These are phyloP conservation scores for Pterocles burchelli DNA, from an alignment of 2,113 vertebrate genomes.

Conservation along the genomic window DNA sequence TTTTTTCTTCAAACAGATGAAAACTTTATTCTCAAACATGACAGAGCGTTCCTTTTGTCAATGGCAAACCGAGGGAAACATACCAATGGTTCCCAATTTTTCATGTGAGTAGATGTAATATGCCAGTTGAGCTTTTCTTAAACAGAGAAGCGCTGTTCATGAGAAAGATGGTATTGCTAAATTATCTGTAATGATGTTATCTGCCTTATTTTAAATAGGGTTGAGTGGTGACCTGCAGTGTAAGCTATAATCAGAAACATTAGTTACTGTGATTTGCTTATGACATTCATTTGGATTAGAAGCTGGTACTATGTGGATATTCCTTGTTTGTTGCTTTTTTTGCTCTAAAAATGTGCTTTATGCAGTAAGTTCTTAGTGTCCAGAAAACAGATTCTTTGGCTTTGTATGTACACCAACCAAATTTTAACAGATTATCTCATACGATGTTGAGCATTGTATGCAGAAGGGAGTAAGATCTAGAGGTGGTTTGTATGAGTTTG, in stretches of 20 bases:
- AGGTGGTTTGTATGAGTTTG: background rate
- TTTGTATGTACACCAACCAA: background rate
- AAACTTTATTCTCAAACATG: slow-evolving; percentile 99
- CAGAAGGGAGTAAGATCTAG: background rate
- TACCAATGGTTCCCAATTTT: slow-evolving; percentile 99
- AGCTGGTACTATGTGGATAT: background rate
- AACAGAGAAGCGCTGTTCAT: slow-evolving; percentile 80
- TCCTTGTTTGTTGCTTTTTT: background rate
- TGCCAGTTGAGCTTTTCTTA: slow-evolving; percentile 57
- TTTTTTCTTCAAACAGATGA: slow-evolving; percentile 91
- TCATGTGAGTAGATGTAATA: slow-evolving; percentile 90
- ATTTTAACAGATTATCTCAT: background rate
- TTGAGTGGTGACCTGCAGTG: background rate
- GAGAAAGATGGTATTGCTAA: slow-evolving; percentile 77
- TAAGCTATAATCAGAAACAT: background rate
- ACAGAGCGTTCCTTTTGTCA: slow-evolving; percentile 97
- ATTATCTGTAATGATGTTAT: background rate
- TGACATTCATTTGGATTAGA: background rate
- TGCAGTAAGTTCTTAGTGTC: background rate
- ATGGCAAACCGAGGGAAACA: slow-evolving; percentile 99
- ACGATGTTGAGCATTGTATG: background rate
- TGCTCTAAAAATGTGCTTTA: background rate
- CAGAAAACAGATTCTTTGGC: background rate
- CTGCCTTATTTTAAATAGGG: background rate
- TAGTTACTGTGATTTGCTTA: background rate